Evolutionary conservation across 1,140 invertebrate species (phyloP).

Genomic region (Caenorhabditis inopinata): DNA sequence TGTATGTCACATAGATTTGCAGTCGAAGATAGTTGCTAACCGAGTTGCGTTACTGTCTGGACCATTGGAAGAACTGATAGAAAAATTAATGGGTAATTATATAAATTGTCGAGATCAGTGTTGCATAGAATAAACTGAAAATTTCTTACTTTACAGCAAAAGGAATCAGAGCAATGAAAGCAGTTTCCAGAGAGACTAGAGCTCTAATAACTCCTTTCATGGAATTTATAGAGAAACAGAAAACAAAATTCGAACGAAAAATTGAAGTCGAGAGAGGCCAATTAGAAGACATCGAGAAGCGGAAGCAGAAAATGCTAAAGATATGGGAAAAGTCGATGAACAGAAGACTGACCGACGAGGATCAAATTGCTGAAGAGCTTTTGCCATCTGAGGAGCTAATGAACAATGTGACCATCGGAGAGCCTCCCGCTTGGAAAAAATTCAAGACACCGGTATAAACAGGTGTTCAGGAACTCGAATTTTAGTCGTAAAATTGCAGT

Average conservation of each 20-base stretch:
- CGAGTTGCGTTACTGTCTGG: slow-evolving; percentile 30
- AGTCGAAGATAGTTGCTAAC: slow-evolving; percentile 31
- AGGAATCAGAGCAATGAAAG: slow-evolving; percentile 17
- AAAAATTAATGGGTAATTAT: slow-evolving; percentile 25
- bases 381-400: background rate
- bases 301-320: background rate
- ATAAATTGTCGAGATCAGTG: background rate
- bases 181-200: background rate
- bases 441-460: slow-evolving; percentile 26
- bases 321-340: slow-evolving; percentile 25
- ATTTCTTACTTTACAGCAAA: background rate
- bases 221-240: background rate
- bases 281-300: background rate
- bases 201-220: slow-evolving; percentile 29
- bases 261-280: background rate
- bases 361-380: background rate
- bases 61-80: slow-evolving; percentile 32
- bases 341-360: background rate
- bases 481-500: background rate
- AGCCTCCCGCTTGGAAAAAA: slow-evolving; percentile 16
- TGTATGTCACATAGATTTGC: slow-evolving; percentile 34
- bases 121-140: too few species aligned
- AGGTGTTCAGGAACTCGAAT: background rate
- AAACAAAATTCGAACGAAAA: slow-evolving; percentile 10
- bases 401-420: background rate